A percentile compares a stretch with the other conserved stretches of the same genome.
Evolutionary conservation across 2,888 invertebrate species (phyloP).

Genomic region (Nezara viridula): DNA sequence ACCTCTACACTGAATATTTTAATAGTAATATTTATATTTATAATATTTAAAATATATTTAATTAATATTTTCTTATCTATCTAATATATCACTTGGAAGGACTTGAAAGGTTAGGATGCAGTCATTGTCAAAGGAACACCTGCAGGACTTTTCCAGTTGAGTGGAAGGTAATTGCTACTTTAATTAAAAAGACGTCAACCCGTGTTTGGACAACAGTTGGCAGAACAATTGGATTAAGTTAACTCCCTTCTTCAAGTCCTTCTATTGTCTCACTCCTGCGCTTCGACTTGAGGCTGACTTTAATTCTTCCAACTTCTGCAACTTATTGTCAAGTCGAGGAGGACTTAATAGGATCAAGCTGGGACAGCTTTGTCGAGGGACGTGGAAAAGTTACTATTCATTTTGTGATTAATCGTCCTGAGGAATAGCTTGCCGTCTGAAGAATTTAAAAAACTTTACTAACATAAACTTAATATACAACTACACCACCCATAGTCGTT

Average conservation of each 20-base stretch:
- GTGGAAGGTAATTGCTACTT: not conserved
- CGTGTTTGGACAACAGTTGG: slow-evolving; percentile 18
- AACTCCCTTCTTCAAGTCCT: not conserved
- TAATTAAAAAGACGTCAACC: slow-evolving; percentile 38
- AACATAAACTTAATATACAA: not conserved
- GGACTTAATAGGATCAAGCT: slow-evolving; percentile 31
- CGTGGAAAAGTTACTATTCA: not conserved
- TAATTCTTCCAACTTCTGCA: slow-evolving; percentile 26
- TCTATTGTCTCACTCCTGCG: not conserved
- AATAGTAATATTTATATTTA: too few relatives aligned
- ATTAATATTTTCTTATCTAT: too few relatives aligned
- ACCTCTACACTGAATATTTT: too few relatives aligned
- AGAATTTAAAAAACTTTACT: not conserved
- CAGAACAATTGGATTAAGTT: not conserved
- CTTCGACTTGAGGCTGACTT: not conserved
- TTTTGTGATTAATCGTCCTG: not conserved
- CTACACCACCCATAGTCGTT: not conserved
- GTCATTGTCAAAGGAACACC: not conserved
- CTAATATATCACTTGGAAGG: too few relatives aligned
- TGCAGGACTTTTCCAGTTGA: not conserved
- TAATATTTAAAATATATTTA: too few relatives aligned
- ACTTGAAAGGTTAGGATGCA: too few relatives aligned
- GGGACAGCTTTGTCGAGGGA: not conserved
- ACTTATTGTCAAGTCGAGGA: slow-evolving; percentile 16
- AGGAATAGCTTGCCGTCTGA: not conserved